These are phyloP conservation scores for Morone chrysops DNA, from an alignment of 2,113 vertebrate species.

Conservation along the genomic window DNA sequence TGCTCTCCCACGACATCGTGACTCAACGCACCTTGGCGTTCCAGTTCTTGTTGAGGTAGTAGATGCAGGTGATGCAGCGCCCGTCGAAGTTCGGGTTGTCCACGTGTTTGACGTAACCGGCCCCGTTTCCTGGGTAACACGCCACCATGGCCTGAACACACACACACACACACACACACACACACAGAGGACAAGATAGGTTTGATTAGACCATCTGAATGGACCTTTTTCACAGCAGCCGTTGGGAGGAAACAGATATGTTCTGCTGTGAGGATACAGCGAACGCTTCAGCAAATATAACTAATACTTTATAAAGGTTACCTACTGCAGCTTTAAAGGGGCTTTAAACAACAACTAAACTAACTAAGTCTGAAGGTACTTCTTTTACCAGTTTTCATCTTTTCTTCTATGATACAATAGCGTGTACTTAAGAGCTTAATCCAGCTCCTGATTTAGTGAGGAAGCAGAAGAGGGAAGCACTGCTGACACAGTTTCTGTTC, in stretches of 20 bases:
- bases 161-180: slow-evolving; percentile 39
- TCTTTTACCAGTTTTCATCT: no score
- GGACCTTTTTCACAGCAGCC: no score
- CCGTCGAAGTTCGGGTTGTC: slow-evolving; percentile 92
- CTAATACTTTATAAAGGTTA: no score
- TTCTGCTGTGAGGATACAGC: no score
- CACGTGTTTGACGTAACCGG: slow-evolving; percentile 91
- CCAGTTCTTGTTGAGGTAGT: slow-evolving; percentile 94
- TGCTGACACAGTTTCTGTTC: neutral
- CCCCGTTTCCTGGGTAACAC: slow-evolving; percentile 91
- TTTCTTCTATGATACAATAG: neutral
- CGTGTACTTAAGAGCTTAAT: neutral
- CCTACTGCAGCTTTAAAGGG: no score
- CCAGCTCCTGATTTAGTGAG: neutral
- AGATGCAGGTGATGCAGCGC: slow-evolving; percentile 92
- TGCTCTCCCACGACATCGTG: neutral
- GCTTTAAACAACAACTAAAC: no score
- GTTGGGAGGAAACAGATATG: no score
- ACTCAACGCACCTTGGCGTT: slow-evolving; percentile 84
- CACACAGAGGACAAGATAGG: neutral
- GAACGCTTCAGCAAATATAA: no score
- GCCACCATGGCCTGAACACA: slow-evolving; percentile 91
- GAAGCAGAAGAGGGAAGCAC: neutral
- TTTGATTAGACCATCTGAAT: neutral
- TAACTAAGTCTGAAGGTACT: no score